Conservation (phyloP, 2,113 vertebrate species). For the Oncorhynchus masou region DNA sequence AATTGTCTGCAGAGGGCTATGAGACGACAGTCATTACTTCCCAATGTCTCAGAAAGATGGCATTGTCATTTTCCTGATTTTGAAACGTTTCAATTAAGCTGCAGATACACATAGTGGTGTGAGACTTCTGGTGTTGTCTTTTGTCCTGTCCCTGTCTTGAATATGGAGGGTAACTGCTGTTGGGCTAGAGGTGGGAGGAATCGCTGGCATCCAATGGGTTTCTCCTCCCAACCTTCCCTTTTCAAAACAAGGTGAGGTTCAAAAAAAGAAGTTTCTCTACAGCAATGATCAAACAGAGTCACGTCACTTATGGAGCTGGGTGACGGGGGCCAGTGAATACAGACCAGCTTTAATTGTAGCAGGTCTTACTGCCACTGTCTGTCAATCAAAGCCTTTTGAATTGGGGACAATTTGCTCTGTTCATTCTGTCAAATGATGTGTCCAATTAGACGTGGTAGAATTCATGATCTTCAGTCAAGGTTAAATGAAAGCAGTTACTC, state of each 20-base stretch:
- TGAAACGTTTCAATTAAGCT: slow-evolving; percentile 78
- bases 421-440: slow-evolving; percentile 99
- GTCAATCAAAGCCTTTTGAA: slow-evolving; percentile 99
- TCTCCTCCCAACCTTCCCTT: slow-evolving; percentile 43
- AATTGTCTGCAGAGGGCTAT: slow-evolving; percentile 72
- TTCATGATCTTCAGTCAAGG: slow-evolving; percentile 99
- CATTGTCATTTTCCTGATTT: slow-evolving; percentile 71
- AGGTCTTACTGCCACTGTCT: slow-evolving; percentile 98
- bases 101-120: slow-evolving; percentile 66
- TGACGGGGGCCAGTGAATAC: slow-evolving; percentile 95
- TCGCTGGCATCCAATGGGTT: slow-evolving; percentile 39
- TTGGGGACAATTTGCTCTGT: slow-evolving; percentile 99
- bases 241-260: slow-evolving; percentile 94
- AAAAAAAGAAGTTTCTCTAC: slow-evolving; percentile 82
- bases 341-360: slow-evolving; percentile 99
- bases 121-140: slow-evolving; percentile 61
- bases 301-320: slow-evolving; percentile 91
- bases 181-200: slow-evolving; percentile 48
- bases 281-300: slow-evolving; percentile 87
- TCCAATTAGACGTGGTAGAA: slow-evolving; percentile 99
- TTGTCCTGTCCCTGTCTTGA: slow-evolving; percentile 54
- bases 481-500: slow-evolving; percentile 99
- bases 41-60: slow-evolving; percentile 62
- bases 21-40: slow-evolving; percentile 75
- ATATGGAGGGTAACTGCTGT: slow-evolving; percentile 44